Conservation (phyloP, 37 sponge, comb jelly and placozoan genomes). For the Bolinopsis microptera region DNA sequence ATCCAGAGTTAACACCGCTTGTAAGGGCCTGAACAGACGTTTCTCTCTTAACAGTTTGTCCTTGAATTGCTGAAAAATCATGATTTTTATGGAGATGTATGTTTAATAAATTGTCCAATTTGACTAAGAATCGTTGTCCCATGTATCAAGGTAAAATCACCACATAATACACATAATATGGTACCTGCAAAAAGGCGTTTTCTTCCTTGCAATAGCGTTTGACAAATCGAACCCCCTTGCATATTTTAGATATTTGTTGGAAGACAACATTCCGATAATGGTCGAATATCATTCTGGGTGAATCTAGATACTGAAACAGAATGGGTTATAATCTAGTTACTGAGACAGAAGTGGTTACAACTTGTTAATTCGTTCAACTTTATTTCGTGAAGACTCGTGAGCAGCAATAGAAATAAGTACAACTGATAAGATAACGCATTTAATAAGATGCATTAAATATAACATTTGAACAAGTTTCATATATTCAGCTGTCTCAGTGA, state of each 20-base stretch:
- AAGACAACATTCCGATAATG: neutral
- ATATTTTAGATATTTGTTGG: neutral
- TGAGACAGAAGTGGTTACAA: no score
- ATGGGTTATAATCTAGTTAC: no score
- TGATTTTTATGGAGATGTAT: no score
- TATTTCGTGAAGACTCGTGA: no score
- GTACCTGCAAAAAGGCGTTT: neutral
- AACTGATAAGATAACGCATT: no score
- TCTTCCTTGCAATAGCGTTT: neutral
- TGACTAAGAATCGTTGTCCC: no score
- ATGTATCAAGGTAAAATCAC: neutral
- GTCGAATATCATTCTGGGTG: neutral
- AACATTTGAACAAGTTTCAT: no score
- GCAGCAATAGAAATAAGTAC: no score
- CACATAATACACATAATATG: neutral
- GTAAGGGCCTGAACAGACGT: neutral
- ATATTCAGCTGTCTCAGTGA: no score
- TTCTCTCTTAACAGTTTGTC: conserved; percentile 56
- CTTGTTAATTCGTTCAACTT: neutral
- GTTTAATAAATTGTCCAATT: no score
- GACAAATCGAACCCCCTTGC: conserved; percentile 31
- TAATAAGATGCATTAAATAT: no score
- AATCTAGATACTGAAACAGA: conserved; percentile 29
- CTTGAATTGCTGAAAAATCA: conserved; percentile 33
- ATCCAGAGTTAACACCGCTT: conserved; percentile 6